A percentile compares a stretch with the other conserved stretches of the same genome.
phyloP scores from a whole-genome alignment of 2,113 vertebrate species.

The Rhineura floridana region DNA sequence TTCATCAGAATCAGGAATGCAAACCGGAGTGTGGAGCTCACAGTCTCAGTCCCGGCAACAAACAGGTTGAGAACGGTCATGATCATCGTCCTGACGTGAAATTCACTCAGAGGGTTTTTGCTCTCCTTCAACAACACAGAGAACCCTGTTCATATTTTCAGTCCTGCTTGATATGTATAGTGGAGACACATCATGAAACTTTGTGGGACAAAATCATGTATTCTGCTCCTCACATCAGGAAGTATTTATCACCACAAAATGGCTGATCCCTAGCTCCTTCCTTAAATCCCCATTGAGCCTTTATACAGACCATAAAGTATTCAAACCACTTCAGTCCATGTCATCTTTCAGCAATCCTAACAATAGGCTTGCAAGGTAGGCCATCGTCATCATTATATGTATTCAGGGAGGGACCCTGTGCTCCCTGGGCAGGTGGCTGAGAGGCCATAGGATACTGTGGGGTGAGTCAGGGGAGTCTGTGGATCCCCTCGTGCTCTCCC shows the following conservation, averaged over 20 bases:
- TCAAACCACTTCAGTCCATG: no score
- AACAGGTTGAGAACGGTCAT: constrained; percentile 77
- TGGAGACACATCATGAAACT: no score
- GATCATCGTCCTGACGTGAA: constrained; percentile 75
- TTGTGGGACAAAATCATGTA: no score
- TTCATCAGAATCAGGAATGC: constrained; percentile 79
- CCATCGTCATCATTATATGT: not conserved
- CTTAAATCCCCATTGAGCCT: not conserved
- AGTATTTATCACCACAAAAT: not conserved
- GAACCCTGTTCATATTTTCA: not conserved
- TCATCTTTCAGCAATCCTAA: no score
- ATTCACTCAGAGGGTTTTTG: constrained; percentile 72
- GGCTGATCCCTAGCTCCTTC: not conserved
- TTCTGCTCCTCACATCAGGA: not conserved
- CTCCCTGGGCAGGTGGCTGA: no score
- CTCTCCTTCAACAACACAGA: constrained; percentile 70
- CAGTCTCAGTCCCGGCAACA: constrained; percentile 81
- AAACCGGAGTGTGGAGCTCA: constrained; percentile 80
- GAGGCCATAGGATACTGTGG: no score
- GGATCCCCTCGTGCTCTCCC: no score
- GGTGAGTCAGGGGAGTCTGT: no score
- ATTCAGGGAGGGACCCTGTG: no score
- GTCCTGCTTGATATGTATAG: no score
- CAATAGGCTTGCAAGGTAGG: not conserved
- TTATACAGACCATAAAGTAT: no score